Evolutionary conservation across 1,140 invertebrate genomes (phyloP), one percentile per base, ranked within the genome.

Genomic region (Philotrypesis tridentata): DNA sequence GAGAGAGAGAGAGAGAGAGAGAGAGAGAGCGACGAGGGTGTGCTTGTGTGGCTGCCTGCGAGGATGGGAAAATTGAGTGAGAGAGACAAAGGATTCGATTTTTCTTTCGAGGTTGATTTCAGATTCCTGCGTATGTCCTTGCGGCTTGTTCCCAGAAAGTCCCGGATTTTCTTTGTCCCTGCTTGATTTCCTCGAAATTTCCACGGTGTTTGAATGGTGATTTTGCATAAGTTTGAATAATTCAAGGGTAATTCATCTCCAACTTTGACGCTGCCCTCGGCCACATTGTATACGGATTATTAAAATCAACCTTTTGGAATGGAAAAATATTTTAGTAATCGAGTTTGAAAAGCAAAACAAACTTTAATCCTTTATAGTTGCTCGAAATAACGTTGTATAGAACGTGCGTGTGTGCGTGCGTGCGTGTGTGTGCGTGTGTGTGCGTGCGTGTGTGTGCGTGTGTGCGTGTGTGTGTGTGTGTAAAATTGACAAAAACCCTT

Each of bases 41-140:
- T 65, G 37, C 65, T 40, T 27, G 25, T 68, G 65, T 40, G 37
- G 65, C 17, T 65, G 37, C 76, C 12, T 23, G 63, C 72, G 31
- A 40, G 74, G 25, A 25, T 65, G 27, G 27, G 27, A 65, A 65
- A 65, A 65, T 65, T 29, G 61, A 65, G 61, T 12, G 61, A 27
- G 61, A 11, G 61, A 63, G n/a, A 63, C 9, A 63, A 23, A 65
- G 61, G 71, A 75, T 74, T 80, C 79, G 79, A 75, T 80, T 74
- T 80, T 80, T 77, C 63, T 27, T 25, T 33, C 8, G 61, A 23
- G 61, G 25, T 2, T 65, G 8, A 65, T 17, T 55, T 55, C 48
- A 55, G 63, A 67, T 67, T 67, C 29, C 29, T 31, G 11, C 25
- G 63, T 31, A 25, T 67, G 63, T 67, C 29, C 29, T 27, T 67